Evolutionary conservation across 64 coral and sea anemone species (phyloP).

Genomic region (Platygyra sinensis): DNA sequence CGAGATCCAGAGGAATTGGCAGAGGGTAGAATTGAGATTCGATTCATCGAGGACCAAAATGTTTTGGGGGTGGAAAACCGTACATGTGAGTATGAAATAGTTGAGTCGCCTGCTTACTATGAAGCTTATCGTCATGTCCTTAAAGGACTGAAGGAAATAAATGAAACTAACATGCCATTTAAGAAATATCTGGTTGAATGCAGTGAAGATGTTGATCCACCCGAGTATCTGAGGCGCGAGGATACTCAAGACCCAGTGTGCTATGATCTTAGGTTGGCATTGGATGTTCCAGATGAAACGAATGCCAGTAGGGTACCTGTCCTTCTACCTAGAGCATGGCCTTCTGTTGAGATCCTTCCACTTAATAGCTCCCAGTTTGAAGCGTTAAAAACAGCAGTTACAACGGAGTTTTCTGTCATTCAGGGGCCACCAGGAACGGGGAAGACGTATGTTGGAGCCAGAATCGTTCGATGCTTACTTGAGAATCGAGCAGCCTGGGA

Average conservation of each 20-base stretch:
- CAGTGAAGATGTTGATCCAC: slow-evolving; percentile 32
- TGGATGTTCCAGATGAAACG: not conserved
- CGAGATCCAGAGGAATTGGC: slow-evolving; percentile 32
- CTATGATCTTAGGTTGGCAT: slow-evolving; percentile 33
- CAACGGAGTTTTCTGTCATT: slow-evolving; percentile 82
- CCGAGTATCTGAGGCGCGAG: slow-evolving; percentile 30
- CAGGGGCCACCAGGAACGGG: slow-evolving; percentile 94
- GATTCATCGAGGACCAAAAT: slow-evolving; percentile 40
- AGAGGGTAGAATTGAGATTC: slow-evolving; percentile 6
- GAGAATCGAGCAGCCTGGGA: slow-evolving; percentile 36
- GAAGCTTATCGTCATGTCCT: slow-evolving; percentile 79
- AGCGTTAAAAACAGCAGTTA: slow-evolving; percentile 74
- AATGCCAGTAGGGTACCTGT: slow-evolving; percentile 30
- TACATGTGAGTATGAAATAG: slow-evolving; percentile 26
- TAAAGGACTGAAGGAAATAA: slow-evolving; percentile 56
- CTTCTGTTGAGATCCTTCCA: slow-evolving; percentile 29
- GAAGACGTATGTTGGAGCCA: slow-evolving; percentile 86
- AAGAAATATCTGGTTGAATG: slow-evolving; percentile 21
- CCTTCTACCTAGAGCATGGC: slow-evolving; percentile 57
- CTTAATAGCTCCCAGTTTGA: slow-evolving; percentile 75
- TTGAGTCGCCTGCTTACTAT: slow-evolving; percentile 51
- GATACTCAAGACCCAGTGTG: not conserved
- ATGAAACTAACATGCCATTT: slow-evolving; percentile 50
- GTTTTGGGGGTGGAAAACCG: slow-evolving; percentile 49
- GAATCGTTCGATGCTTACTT: slow-evolving; percentile 65